phyloP scores from a whole-genome alignment of 2,888 invertebrate species.

The Volucella bombylans region DNA sequence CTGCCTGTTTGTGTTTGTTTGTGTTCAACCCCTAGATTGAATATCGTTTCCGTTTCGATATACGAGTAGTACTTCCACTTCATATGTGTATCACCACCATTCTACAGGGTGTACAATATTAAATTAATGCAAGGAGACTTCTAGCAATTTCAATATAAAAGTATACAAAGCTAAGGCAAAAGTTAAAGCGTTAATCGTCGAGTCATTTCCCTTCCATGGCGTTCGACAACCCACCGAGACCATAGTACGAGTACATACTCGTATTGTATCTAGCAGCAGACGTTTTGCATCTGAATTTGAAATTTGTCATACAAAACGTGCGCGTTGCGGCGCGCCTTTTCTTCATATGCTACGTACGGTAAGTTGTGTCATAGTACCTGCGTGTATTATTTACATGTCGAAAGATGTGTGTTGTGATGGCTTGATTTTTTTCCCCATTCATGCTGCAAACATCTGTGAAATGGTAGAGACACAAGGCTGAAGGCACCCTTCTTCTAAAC shows the following conservation, averaged over 20 bases:
- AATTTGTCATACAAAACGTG: constrained; percentile 62
- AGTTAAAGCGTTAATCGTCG: not conserved
- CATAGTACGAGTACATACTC: no score
- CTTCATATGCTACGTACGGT: constrained; percentile 27
- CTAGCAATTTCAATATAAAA: no score
- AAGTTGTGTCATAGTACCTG: constrained; percentile 52
- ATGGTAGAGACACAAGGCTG: constrained; percentile 2
- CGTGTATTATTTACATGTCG: constrained; percentile 44
- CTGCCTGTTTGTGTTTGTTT: no score
- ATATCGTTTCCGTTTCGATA: no score
- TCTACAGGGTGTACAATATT: no score
- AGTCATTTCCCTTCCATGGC: constrained; percentile 10
- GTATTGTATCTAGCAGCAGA: not conserved
- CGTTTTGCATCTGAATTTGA: constrained; percentile 52
- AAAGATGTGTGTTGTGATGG: constrained; percentile 55
- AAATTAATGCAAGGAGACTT: no score
- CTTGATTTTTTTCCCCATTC: constrained; percentile 57
- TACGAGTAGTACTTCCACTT: no score
- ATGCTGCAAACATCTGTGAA: constrained; percentile 44
- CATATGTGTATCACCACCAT: no score
- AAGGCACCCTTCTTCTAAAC: constrained; percentile 24
- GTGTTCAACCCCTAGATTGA: no score
- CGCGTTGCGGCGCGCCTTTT: constrained; percentile 38
- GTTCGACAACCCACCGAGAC: not conserved
- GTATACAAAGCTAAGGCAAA: no score